phyloP scores from a whole-genome alignment of 2,888 invertebrate genomes.

The Boloria selene region DNA sequence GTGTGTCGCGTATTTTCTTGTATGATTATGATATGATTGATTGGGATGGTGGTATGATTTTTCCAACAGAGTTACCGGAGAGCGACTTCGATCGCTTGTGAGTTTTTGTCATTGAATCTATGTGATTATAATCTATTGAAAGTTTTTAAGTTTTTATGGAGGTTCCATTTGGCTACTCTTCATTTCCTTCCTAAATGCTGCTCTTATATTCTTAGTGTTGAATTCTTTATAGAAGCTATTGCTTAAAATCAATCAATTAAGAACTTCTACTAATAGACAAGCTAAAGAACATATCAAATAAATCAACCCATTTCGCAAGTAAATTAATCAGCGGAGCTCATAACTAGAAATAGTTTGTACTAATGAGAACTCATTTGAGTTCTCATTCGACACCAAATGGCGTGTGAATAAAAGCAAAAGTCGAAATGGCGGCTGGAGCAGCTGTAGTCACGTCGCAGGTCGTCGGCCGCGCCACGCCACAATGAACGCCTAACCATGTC shows the following conservation, averaged over 20 bases:
- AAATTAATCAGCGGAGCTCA: background rate
- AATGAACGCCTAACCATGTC: slow-evolving; percentile 17
- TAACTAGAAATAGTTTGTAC: background rate
- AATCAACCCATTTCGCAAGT: background rate
- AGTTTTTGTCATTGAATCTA: too few relatives aligned
- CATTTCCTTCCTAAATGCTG: too few relatives aligned
- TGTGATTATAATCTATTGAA: too few relatives aligned
- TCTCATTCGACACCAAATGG: slow-evolving; percentile 18
- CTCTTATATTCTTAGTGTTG: too few relatives aligned
- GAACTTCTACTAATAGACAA: background rate
- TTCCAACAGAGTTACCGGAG: slow-evolving; percentile 5
- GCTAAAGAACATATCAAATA: background rate
- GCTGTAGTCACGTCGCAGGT: slow-evolving; percentile 37
- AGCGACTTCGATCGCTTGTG: background rate
- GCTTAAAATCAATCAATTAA: background rate
- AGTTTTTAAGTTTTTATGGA: too few relatives aligned
- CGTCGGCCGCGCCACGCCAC: slow-evolving; percentile 31
- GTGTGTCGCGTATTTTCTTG: slow-evolving; percentile 6
- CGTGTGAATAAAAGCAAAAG: slow-evolving; percentile 34
- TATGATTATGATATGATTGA: background rate
- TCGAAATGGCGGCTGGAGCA: slow-evolving; percentile 21
- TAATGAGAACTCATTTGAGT: slow-evolving; percentile 1
- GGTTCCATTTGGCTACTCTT: too few relatives aligned
- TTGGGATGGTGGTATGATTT: too few relatives aligned
- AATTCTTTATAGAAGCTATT: too few relatives aligned